A percentile compares a stretch with the other conserved stretches of the same genome.
Evolutionary conservation across 2,113 vertebrate species (phyloP).

Genomic region (Myrmecobius fasciatus): DNA sequence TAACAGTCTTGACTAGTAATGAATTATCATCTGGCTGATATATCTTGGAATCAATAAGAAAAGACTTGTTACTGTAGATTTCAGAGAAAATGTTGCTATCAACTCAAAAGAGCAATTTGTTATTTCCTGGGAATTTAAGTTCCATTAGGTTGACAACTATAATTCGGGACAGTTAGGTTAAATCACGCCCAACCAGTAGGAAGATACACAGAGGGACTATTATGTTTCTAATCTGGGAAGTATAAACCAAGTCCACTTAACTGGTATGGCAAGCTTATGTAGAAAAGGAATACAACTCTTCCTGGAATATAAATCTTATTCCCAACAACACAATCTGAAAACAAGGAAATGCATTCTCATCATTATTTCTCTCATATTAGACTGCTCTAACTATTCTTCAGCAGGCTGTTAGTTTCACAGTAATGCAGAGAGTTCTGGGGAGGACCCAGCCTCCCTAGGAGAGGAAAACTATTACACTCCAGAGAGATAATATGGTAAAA

Average conservation of each 20-base stretch:
- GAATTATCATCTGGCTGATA: slow-evolving; percentile 7
- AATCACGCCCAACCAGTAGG: not conserved
- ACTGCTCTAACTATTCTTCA: not conserved
- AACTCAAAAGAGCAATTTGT: not conserved
- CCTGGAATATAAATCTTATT: slow-evolving; percentile 1
- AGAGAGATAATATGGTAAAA: not conserved
- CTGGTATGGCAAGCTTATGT: not conserved
- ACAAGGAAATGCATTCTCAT: not conserved
- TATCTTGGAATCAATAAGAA: slow-evolving; percentile 25
- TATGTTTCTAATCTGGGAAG: slow-evolving; percentile 15
- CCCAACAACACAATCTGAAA: slow-evolving; percentile 5
- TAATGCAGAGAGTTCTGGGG: not conserved
- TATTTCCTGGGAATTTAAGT: not conserved
- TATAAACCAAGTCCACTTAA: not conserved
- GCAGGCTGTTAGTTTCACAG: not conserved
- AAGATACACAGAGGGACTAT: not conserved
- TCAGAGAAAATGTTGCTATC: not conserved
- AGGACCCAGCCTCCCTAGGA: not conserved
- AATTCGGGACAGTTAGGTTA: slow-evolving; percentile 11
- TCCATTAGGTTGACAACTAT: not conserved
- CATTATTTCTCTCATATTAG: not conserved
- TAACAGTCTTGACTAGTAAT: not conserved
- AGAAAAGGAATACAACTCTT: not conserved
- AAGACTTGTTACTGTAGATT: not conserved
- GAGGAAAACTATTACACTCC: not conserved